Evolutionary conservation across 2,888 invertebrate genomes (phyloP), one percentile per base, ranked within the genome.

Genomic region (Sminthurinus aureus): DNA sequence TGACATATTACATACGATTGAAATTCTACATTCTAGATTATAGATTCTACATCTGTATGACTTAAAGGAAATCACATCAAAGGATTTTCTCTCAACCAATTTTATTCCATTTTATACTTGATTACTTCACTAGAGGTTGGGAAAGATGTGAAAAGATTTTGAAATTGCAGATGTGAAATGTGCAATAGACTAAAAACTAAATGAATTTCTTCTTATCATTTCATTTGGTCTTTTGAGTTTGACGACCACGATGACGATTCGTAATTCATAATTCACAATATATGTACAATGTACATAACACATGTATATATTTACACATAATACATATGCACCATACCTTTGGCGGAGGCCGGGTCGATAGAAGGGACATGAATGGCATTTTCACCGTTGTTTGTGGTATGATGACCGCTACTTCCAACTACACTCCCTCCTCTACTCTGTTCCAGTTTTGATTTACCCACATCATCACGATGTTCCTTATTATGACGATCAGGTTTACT

Each of bases 341-440:
- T 87, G 71, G 86, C 86, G 83, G 88, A 86, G 73, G 86, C 85
- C 12, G 86, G 83, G 77, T 86, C 88, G 64, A 88, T 84, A 50
- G 85, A 85, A 78, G 88, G 88, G 67, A 87, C 87, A 74, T 85
- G 84, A 79, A 85, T 79, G 78, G 85, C 73, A 80, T 86, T 82
- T 66, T 85, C 86, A 77, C 86, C 83, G 58, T 20, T 80, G 11
- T 69, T 71, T 15, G 67, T n/a, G 0, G n/a, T 24, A 38, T 79
- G 79, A 22, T 73, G 26, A 69, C 79, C 79, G 15, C 79, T 51
- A 50, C 79, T 66, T 13, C 67, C 80, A 73, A 69, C 15, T 18
- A 71, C 79, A 11, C 38, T 71, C 9, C 26, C 69, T 9, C 71
- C 71, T 22, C 71, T 20, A 12, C 26, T 38, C 22, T 38, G 64